Percentiles rank a stretch among this genome's conserved stretches.
Evolutionary conservation across 2,113 vertebrate genomes (phyloP).

Genomic region (human (Homo sapiens)): DNA sequence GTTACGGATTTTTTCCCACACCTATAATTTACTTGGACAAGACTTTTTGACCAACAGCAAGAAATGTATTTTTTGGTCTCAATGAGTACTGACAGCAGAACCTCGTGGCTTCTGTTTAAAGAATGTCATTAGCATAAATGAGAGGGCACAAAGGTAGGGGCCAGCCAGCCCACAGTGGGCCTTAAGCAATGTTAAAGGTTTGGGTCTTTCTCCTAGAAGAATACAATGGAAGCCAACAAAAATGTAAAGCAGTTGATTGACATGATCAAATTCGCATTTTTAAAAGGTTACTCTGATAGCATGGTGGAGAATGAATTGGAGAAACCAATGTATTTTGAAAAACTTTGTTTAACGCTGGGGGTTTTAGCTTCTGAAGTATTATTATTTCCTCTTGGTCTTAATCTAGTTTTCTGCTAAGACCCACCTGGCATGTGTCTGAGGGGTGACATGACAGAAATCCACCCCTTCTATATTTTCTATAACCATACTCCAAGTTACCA

Average conservation of each 20-base stretch:
- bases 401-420: conserved; percentile 46
- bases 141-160: neutral
- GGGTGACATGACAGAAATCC: conserved; percentile 27
- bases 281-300: neutral
- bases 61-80: neutral
- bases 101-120: neutral
- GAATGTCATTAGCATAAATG: neutral
- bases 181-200: neutral
- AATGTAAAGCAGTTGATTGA: neutral
- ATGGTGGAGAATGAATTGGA: neutral
- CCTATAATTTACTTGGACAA: neutral
- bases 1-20: neutral
- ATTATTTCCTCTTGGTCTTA: conserved; percentile 1
- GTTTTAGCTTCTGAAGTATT: conserved; percentile 37
- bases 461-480: conserved; percentile 36
- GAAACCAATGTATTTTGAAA: conserved; percentile 4
- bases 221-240: neutral
- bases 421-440: neutral
- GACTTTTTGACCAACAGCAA: neutral
- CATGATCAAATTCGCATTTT: neutral
- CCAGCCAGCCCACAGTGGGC: neutral
- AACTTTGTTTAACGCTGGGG: conserved; percentile 6
- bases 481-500: neutral
- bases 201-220: neutral
- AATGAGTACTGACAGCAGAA: neutral